Evolutionary conservation across 2,797 vertebrate genomes (phyloP).

Genomic region (Atherinosoma microstoma): DNA sequence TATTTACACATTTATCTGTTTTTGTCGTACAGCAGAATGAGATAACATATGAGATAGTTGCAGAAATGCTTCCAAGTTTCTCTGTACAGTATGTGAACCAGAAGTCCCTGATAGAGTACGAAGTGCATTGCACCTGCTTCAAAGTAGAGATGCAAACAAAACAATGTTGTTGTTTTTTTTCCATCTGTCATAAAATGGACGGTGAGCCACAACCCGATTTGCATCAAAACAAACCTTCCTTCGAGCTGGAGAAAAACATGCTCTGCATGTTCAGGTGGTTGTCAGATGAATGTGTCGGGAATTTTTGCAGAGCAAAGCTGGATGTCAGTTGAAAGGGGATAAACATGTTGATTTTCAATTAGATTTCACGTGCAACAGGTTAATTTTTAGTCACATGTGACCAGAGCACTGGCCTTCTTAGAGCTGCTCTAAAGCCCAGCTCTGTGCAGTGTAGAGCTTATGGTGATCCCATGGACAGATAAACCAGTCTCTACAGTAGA

Average conservation of each 20-base stretch:
- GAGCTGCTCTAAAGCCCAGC: neutral
- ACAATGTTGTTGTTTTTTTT: neutral
- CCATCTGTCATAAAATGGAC: neutral
- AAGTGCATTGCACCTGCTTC: neutral
- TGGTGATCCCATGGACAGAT: neutral
- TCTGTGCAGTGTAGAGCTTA: neutral
- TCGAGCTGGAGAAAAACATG: neutral
- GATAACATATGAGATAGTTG: neutral
- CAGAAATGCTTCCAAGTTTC: neutral
- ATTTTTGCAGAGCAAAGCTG: neutral
- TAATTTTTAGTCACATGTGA: neutral
- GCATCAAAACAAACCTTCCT: neutral
- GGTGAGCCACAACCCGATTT: neutral
- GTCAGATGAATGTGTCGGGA: neutral
- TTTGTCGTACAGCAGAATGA: neutral
- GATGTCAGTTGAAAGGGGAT: neutral
- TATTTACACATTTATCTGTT: neutral
- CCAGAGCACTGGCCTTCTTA: neutral
- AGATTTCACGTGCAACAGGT: neutral
- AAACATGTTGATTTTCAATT: neutral
- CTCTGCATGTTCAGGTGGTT: neutral
- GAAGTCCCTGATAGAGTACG: neutral
- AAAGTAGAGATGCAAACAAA: neutral
- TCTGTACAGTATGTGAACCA: neutral
- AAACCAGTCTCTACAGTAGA: neutral